Conservation (phyloP, 64 coral and sea anemone species). For the Catalaphyllia jardinei region DNA sequence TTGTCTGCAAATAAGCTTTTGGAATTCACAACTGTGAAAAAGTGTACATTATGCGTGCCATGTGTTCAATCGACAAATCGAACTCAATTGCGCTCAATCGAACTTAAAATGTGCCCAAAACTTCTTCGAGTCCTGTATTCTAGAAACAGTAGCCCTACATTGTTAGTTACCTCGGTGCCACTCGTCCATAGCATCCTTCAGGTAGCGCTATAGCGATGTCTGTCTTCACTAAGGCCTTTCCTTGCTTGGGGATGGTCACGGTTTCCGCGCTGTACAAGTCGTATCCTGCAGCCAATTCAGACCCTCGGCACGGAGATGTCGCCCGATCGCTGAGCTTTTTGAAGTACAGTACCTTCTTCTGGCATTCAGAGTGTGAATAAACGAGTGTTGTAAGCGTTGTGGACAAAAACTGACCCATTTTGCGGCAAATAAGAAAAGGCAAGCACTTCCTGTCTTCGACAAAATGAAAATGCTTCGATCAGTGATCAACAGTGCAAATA, state of each 20-base stretch:
- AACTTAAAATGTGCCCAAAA: too few relatives aligned
- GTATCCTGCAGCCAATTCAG: slow-evolving; percentile 82
- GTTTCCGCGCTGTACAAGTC: slow-evolving; percentile 90
- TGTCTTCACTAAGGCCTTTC: slow-evolving; percentile 94
- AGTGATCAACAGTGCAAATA: too few relatives aligned
- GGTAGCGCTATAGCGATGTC: slow-evolving; percentile 92
- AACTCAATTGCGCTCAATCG: too few relatives aligned
- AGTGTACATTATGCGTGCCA: background rate
- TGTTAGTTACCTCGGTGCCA: slow-evolving; percentile 84
- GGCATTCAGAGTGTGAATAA: slow-evolving; percentile 17
- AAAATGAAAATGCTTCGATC: background rate
- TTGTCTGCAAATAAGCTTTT: too few relatives aligned
- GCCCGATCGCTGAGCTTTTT: slow-evolving; percentile 77
- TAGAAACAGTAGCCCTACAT: background rate
- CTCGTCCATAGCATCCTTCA: slow-evolving; percentile 93
- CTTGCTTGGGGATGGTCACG: slow-evolving; percentile 72
- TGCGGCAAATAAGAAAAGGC: background rate
- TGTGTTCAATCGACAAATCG: background rate
- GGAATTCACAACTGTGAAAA: background rate
- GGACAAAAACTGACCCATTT: slow-evolving; percentile 90
- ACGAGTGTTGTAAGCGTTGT: slow-evolving; percentile 66
- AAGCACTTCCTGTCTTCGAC: background rate
- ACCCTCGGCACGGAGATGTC: slow-evolving; percentile 77
- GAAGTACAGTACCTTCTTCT: slow-evolving; percentile 60
- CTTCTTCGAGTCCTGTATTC: background rate